These are phyloP conservation scores for Phoebastria nigripes DNA, from an alignment of 2,797 vertebrate species.

Conservation along the genomic window DNA sequence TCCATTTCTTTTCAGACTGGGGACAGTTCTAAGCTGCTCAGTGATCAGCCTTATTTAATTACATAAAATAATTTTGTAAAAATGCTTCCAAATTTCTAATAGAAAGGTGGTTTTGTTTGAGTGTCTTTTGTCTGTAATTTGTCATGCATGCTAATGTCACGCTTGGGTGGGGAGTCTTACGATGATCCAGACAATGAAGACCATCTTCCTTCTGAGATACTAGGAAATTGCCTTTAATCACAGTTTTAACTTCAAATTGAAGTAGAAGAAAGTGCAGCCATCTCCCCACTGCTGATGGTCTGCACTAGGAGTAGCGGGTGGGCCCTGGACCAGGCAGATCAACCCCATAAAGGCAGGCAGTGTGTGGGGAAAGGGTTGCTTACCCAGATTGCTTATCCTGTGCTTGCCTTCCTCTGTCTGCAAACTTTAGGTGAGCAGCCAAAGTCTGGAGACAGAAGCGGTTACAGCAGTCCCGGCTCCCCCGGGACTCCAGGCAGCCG, in stretches of 20 bases:
- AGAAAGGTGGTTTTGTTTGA: not conserved
- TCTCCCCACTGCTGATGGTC: not conserved
- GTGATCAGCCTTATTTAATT: not conserved
- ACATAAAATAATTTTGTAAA: not conserved
- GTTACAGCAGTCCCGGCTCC: constrained; percentile 91
- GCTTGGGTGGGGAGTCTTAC: not conserved
- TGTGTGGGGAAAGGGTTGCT: rapidly evolving
- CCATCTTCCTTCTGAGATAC: not conserved
- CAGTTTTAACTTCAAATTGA: not conserved
- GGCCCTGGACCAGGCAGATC: not conserved
- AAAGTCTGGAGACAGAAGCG: constrained; percentile 86
- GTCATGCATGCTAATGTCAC: not conserved
- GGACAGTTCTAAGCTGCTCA: not conserved
- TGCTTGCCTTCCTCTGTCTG: not conserved
- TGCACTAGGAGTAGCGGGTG: not conserved
- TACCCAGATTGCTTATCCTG: not conserved
- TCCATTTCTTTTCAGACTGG: not conserved
- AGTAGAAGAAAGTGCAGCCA: not conserved
- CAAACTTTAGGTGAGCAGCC: constrained; percentile 74
- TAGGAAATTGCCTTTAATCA: not conserved
- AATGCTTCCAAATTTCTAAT: not conserved
- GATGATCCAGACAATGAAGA: not conserved
- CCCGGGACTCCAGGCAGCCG: constrained; percentile 89
- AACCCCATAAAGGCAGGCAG: not conserved
- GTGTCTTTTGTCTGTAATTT: not conserved